These are phyloP conservation scores for Cosmia trapezina DNA, from an alignment of 2,888 invertebrate species.

Conservation along the genomic window DNA sequence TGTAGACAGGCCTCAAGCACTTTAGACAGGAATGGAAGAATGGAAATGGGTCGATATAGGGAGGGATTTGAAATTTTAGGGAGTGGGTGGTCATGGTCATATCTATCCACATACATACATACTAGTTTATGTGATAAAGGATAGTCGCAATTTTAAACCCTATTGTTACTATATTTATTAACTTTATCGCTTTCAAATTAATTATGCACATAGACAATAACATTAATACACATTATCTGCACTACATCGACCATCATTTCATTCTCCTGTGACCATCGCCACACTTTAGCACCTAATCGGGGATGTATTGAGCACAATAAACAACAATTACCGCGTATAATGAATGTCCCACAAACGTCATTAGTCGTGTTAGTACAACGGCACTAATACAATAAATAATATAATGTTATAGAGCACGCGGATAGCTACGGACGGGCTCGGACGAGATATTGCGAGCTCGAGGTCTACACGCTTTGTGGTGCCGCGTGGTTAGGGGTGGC, in stretches of 20 bases:
- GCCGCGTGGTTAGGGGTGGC: conserved; percentile 64
- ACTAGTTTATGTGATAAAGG: neutral
- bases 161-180: neutral
- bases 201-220: conserved; percentile 14
- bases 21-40: no score
- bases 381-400: conserved; percentile 68
- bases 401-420: conserved; percentile 59
- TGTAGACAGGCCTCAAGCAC: no score
- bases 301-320: conserved; percentile 60
- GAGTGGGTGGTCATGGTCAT: no score
- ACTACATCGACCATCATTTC: conserved; percentile 30
- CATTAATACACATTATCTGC: conserved; percentile 44
- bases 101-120: neutral
- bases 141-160: neutral
- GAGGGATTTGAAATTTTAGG: no score
- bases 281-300: conserved; percentile 63
- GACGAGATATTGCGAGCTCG: conserved; percentile 56
- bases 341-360: conserved; percentile 72
- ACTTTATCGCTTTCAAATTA: conserved; percentile 17
- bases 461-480: conserved; percentile 63
- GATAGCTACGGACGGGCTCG: conserved; percentile 60
- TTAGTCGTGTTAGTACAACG: conserved; percentile 71
- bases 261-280: conserved; percentile 37
- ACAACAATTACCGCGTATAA: conserved; percentile 70
- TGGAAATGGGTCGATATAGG: no score